Base-by-base conservation (phyloP, 1,140 invertebrate genomes). In the Solenopsis invicta region DNA sequence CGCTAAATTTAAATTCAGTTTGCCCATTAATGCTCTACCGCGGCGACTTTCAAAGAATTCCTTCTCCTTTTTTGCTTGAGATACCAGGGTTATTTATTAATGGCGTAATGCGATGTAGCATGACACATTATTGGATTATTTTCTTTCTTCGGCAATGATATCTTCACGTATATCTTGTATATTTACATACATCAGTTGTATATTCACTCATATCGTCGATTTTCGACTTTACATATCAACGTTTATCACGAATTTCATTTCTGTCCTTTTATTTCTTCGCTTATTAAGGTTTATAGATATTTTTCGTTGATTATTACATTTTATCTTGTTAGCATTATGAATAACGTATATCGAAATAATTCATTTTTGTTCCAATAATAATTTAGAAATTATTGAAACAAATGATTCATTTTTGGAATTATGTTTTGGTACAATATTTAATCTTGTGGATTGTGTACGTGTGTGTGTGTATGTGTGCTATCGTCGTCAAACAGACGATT, bases 1-100 rank as follows among this genome's bases (percentile, higher is more conserved):
- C 29, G 78, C 37, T 16, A 45, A 84, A 75, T 84, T 61, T 37
- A 75, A 59, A 75, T 74, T 74, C n/a, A 37, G 41, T 84, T 74
- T 75, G 56, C 18, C 41, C 69, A 84, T 59, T 50, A 62, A 74
- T 62, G 24, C 18, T 24, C 61, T 13, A 34, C 52, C 2, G 24
- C 41, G 54, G 6, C 34, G 29, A 13, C 45, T 82, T 74, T 74
- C n/a, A 45, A 59, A 59, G 24, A 45, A 52, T 72, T 21, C 12
- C 41, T 50, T 13, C n/a, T 21, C 29, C 52, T 13, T 84, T 48
- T 48, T 48, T n/a, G 24, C 18, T 2, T 34, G 37, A 50, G 48
- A 10, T 61, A 12, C n/a, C 41, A 34, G 61, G 50, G 2, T 84
- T 61, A 61, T 74, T 84, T 84, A 74, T 74, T 24, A 50, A 21